A percentile compares a stretch with the other conserved stretches of the same genome.
Evolutionary conservation across 35 echinoderm and acorn worm genomes (phyloP).

Genomic region (Diadema setosum): DNA sequence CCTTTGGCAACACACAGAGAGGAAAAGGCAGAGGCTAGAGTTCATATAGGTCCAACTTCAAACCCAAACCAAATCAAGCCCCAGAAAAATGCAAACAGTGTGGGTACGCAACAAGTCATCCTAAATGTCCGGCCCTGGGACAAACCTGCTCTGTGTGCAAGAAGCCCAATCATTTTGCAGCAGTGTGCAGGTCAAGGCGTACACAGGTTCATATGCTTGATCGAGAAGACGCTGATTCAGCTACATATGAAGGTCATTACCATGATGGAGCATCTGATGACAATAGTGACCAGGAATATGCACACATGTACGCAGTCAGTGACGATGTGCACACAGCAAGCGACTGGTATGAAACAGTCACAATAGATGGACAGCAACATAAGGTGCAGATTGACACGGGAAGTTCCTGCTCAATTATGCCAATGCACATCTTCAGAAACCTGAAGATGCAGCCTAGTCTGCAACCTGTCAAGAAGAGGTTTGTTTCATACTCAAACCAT

Average conservation of each 20-base stretch:
- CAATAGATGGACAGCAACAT: neutral
- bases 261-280: neutral
- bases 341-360: constrained; percentile 72
- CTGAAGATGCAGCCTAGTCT: neutral
- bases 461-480: neutral
- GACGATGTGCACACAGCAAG: neutral
- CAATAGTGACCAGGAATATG: neutral
- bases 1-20: too few species aligned
- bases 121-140: constrained; percentile 56
- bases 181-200: constrained; percentile 23
- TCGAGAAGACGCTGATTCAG: neutral
- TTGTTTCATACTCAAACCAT: constrained; percentile 59
- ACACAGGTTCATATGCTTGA: constrained; percentile 6
- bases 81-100: constrained; percentile 62
- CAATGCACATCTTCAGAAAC: neutral
- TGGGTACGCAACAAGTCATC: constrained; percentile 20
- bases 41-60: too few species aligned
- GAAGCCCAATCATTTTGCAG: constrained; percentile 63
- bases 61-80: too few species aligned
- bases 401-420: constrained; percentile 48
- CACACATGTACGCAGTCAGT: neutral
- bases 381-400: constrained; percentile 67
- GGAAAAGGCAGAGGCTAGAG: too few species aligned
- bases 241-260: neutral
- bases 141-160: constrained; percentile 36